Conservation (phyloP, 2,113 vertebrate species). For the Leucopternis melanops region DNA sequence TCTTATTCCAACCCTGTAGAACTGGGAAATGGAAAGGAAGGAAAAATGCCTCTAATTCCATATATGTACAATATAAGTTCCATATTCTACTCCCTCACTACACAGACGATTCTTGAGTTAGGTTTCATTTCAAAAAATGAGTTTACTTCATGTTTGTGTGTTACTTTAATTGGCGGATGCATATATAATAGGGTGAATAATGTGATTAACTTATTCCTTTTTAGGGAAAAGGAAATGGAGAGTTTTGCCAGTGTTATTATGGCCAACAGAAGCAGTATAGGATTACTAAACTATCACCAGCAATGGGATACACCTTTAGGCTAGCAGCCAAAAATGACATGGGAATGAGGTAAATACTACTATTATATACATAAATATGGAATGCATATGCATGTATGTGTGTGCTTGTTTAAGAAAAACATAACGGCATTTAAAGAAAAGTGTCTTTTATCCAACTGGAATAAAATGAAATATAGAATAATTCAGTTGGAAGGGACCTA, state of each 20-base stretch:
- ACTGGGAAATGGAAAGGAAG: not conserved
- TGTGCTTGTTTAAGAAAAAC: not conserved
- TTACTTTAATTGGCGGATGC: not conserved
- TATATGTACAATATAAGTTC: not conserved
- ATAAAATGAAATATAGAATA: not conserved
- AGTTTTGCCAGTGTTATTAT: slow-evolving; percentile 89
- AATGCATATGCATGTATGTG: not conserved
- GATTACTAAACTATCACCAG: slow-evolving; percentile 91
- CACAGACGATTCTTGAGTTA: not conserved
- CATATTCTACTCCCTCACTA: not conserved
- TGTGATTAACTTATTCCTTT: slow-evolving; percentile 26
- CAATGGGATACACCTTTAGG: slow-evolving; percentile 93
- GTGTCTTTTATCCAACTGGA: not conserved
- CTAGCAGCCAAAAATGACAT: slow-evolving; percentile 94
- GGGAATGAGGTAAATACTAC: slow-evolving; percentile 83
- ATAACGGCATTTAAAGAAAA: not conserved
- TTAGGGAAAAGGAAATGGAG: slow-evolving; percentile 88
- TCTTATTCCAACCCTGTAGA: not conserved
- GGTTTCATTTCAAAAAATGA: not conserved
- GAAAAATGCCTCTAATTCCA: not conserved
- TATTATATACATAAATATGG: not conserved
- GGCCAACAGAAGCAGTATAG: slow-evolving; percentile 93
- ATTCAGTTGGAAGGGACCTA: not conserved
- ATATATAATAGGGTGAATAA: not conserved
- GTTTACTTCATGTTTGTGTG: not conserved